phyloP scores from a whole-genome alignment of 2,888 invertebrate species.

The Caradrina clavipalpis region DNA sequence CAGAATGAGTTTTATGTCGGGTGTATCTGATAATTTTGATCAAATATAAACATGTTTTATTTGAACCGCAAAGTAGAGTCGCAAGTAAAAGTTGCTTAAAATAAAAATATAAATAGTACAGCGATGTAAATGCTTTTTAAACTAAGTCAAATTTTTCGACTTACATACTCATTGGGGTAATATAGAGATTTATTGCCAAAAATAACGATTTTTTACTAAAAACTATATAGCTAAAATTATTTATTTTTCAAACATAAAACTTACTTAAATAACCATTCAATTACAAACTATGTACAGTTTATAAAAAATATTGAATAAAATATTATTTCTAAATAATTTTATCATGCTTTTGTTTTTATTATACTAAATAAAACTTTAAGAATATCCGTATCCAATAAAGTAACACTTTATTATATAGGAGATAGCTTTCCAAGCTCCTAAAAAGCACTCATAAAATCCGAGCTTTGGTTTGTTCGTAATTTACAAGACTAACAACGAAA shows the following conservation, averaged over 20 bases:
- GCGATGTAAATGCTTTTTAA: not conserved
- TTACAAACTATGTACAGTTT: no score
- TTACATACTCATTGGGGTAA: not conserved
- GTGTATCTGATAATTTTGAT: no score
- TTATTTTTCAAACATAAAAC: no score
- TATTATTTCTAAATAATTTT: no score
- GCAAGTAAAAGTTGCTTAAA: not conserved
- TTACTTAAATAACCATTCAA: no score
- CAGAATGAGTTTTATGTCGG: no score
- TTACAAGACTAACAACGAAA: conserved; percentile 69
- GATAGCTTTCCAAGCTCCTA: conserved; percentile 8
- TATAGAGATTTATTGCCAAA: not conserved
- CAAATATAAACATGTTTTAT: no score
- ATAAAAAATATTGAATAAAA: no score
- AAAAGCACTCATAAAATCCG: conserved; percentile 61
- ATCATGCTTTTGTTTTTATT: not conserved
- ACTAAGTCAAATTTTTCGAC: not conserved
- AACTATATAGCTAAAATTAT: not conserved
- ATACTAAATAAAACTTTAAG: not conserved
- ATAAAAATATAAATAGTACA: no score
- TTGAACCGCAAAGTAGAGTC: not conserved
- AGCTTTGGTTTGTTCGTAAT: conserved; percentile 63
- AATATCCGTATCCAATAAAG: not conserved
- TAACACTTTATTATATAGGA: not conserved
- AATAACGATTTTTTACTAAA: not conserved